Evolutionary conservation across 2,888 invertebrate species (phyloP).

Genomic region (Drosophila leonis): DNA sequence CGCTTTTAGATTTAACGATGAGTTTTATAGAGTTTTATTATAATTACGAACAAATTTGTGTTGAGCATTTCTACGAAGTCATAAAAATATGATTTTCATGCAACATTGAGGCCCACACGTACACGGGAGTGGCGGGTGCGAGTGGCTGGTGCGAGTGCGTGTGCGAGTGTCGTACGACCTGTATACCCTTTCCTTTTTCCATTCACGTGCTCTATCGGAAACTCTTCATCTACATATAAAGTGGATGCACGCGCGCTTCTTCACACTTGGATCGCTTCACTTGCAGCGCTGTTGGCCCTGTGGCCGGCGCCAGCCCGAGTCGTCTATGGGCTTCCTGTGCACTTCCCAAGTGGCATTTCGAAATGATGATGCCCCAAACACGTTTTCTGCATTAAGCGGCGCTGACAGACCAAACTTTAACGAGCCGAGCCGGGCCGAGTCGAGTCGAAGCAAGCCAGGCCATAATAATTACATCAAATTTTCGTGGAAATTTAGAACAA

Average conservation of each 20-base stretch:
- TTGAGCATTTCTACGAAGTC: constrained; percentile 66
- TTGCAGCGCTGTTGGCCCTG: constrained; percentile 27
- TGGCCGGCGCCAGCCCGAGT: constrained; percentile 66
- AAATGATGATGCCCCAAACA: constrained; percentile 54
- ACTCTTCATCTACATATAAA: constrained; percentile 51
- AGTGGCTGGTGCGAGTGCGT: neutral
- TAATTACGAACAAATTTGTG: constrained; percentile 78
- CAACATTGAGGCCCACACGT: constrained; percentile 31
- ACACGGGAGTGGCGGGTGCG: constrained; percentile 24
- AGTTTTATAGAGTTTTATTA: constrained; percentile 77
- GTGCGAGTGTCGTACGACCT: constrained; percentile 55
- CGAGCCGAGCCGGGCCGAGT: constrained; percentile 12
- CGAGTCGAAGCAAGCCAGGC: constrained; percentile 21
- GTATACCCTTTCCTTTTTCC: constrained; percentile 8
- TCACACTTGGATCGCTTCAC: constrained; percentile 42
- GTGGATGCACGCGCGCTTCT: constrained; percentile 35
- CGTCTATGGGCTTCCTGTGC: constrained; percentile 17
- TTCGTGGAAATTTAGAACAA: constrained; percentile 78
- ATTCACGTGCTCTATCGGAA: constrained; percentile 47
- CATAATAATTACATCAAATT: constrained; percentile 73
- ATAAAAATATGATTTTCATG: constrained; percentile 71
- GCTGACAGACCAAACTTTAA: constrained; percentile 51
- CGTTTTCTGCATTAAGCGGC: constrained; percentile 42
- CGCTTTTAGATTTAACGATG: constrained; percentile 62
- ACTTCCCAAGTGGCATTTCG: constrained; percentile 23